These are phyloP conservation scores for Halisarca cf. caerulea DNA, from an alignment of 37 sponge, comb jelly and placozoan genomes.

Conservation along the genomic window DNA sequence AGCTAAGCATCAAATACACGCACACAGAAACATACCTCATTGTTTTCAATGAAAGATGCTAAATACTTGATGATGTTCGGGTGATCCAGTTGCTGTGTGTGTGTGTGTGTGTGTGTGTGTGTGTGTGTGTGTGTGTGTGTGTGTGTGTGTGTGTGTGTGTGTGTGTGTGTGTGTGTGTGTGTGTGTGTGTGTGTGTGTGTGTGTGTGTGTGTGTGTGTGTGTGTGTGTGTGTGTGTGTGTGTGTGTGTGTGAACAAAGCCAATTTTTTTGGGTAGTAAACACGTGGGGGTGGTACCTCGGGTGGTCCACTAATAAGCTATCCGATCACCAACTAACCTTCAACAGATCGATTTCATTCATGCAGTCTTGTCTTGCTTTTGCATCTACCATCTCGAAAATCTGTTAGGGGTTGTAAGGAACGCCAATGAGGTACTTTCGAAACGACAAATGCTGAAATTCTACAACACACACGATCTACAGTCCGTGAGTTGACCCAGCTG, in stretches of 20 bases:
- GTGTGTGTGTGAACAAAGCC: no score
- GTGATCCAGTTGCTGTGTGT: slow-evolving; percentile 91
- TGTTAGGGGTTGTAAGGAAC: slow-evolving; percentile 15
- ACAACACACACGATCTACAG: background rate
- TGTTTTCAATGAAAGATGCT: slow-evolving; percentile 96
- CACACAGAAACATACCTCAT: slow-evolving; percentile 72
- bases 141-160: no score
- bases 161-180: no score
- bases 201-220: no score
- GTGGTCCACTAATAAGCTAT: background rate
- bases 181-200: no score
- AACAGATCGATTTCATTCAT: slow-evolving; percentile 98
- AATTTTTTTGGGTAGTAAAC: background rate
- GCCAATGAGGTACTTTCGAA: background rate
- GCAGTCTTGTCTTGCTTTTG: slow-evolving; percentile 98
- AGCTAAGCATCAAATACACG: background rate
- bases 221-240: slow-evolving; percentile 11
- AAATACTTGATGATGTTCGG: slow-evolving; percentile 96
- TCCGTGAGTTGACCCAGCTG: no score
- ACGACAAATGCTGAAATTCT: background rate
- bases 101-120: no score
- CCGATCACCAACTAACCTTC: slow-evolving; percentile 54
- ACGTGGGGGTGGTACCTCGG: background rate
- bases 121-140: no score
- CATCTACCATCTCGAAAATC: slow-evolving; percentile 99